phyloP scores from a whole-genome alignment of 2,113 vertebrate genomes.

The Eira barbara region DNA sequence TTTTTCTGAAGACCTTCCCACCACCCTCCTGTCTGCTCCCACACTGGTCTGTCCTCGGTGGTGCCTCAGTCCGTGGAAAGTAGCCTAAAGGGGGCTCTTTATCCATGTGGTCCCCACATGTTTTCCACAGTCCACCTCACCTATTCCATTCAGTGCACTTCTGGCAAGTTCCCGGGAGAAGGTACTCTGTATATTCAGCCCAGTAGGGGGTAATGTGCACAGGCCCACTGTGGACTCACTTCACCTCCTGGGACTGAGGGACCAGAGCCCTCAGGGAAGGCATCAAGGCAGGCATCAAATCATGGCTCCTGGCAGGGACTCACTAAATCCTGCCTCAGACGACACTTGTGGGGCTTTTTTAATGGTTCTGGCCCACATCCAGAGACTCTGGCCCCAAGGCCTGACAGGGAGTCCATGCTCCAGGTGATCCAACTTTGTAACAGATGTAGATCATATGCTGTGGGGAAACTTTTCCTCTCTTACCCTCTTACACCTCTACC shows the following conservation, averaged over 20 bases:
- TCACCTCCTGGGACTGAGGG: neutral
- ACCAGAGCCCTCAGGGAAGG: neutral
- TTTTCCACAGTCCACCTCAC: neutral
- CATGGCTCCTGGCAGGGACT: neutral
- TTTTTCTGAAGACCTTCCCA: neutral
- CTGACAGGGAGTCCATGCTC: no score
- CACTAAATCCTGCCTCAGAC: neutral
- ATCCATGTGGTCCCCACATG: neutral
- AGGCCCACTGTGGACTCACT: neutral
- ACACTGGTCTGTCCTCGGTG: no score
- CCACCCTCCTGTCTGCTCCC: neutral
- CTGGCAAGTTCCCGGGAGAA: no score
- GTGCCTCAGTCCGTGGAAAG: neutral
- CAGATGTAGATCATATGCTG: neutral
- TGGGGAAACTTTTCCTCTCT: neutral
- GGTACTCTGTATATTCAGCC: neutral
- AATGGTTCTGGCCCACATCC: accelerated
- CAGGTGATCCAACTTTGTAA: neutral
- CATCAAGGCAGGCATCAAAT: neutral
- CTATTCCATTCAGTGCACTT: neutral
- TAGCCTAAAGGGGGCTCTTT: neutral
- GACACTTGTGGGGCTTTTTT: accelerated
- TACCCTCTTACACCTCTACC: no score
- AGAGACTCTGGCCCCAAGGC: neutral
- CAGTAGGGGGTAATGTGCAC: no score